Evolutionary conservation across 2,888 invertebrate genomes (phyloP).

Genomic region (Aphrophora alni): DNA sequence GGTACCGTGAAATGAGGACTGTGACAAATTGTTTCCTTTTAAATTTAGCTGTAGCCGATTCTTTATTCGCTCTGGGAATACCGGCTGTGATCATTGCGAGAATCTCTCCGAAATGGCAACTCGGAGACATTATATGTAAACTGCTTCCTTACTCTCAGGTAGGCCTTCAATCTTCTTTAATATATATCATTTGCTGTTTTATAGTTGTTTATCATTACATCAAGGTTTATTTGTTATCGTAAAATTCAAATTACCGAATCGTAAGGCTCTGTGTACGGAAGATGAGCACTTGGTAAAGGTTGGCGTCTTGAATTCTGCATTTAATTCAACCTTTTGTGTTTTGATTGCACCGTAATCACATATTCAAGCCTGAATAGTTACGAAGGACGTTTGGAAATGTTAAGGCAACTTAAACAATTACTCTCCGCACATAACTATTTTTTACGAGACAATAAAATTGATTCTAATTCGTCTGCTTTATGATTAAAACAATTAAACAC

Average conservation of each 20-base stretch:
- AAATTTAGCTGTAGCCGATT: constrained; percentile 69
- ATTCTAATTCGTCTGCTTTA: not conserved
- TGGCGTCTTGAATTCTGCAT: not conserved
- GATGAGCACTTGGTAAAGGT: not conserved
- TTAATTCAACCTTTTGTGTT: not conserved
- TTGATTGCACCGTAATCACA: not conserved
- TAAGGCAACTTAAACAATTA: not conserved
- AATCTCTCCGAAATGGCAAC: constrained; percentile 61
- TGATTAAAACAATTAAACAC: not conserved
- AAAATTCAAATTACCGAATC: not conserved
- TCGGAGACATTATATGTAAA: constrained; percentile 61
- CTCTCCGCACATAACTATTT: not conserved
- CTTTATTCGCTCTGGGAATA: constrained; percentile 63
- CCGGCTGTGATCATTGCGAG: constrained; percentile 63
- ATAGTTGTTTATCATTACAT: not conserved
- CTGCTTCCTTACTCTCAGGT: constrained; percentile 65
- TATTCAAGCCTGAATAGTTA: not conserved
- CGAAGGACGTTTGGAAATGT: not conserved
- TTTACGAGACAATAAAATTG: not conserved
- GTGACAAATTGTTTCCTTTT: constrained; percentile 65
- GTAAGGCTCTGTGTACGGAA: not conserved
- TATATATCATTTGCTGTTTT: not conserved
- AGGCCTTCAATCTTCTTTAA: constrained; percentile 38
- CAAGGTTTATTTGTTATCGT: not conserved
- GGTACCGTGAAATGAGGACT: constrained; percentile 63